These are phyloP conservation scores for Urocyon cinereoargenteus DNA, from an alignment of 2,797 vertebrate genomes.

Conservation along the genomic window DNA sequence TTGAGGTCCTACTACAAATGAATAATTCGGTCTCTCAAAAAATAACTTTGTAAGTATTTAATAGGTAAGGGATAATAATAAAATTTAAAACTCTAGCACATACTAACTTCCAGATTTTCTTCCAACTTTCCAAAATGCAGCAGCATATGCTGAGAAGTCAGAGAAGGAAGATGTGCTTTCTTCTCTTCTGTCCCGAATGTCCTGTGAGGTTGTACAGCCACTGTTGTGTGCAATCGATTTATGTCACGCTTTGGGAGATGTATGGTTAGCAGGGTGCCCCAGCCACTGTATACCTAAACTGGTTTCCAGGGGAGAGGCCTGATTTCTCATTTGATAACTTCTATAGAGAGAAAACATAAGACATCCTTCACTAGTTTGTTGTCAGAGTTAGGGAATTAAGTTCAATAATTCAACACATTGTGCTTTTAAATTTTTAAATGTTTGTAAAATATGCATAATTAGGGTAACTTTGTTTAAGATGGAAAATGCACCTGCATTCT, in stretches of 20 bases:
- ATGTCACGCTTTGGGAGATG: background rate
- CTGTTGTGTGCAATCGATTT: background rate
- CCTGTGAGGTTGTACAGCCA: background rate
- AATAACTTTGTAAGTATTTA: background rate
- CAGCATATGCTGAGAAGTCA: background rate
- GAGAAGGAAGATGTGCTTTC: background rate
- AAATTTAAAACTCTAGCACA: background rate
- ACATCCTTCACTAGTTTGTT: background rate
- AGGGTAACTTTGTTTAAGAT: background rate
- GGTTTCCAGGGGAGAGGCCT: accelerated
- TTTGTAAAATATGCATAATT: background rate
- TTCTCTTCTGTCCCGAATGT: background rate
- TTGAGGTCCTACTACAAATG: background rate
- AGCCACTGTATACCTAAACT: no score
- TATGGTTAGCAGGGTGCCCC: no score
- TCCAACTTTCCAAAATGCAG: background rate
- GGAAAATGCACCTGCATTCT: slow-evolving; percentile 33
- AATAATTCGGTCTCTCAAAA: background rate
- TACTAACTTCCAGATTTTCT: background rate
- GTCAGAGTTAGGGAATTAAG: background rate
- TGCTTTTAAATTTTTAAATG: background rate
- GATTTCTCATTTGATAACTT: background rate
- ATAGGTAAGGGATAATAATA: background rate
- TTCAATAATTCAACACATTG: background rate
- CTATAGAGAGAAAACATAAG: background rate